A percentile compares a stretch with the other conserved stretches of the same genome.
Evolutionary conservation across 2,888 invertebrate species (phyloP).

Genomic region (Epinotia nisella): DNA sequence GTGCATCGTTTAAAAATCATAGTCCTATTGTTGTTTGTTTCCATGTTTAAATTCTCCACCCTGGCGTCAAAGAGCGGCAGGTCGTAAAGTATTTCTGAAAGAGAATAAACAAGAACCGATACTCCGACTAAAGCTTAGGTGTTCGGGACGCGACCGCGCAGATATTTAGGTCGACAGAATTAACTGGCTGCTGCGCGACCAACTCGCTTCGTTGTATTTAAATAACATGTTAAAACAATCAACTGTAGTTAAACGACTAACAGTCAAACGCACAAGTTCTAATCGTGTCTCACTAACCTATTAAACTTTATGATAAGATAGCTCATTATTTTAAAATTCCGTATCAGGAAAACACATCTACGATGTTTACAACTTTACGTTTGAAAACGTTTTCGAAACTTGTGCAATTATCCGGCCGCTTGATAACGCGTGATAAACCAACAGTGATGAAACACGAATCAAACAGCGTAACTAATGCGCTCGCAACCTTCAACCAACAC

Average conservation of each 20-base stretch:
- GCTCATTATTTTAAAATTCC: slow-evolving; percentile 20
- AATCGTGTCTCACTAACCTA: slow-evolving; percentile 36
- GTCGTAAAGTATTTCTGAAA: slow-evolving; percentile 49
- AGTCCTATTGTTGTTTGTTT: slow-evolving; percentile 34
- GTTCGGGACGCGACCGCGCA: slow-evolving; percentile 60
- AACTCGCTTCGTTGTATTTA: slow-evolving; percentile 47
- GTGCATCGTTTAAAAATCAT: slow-evolving; percentile 57
- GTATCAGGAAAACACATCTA: slow-evolving; percentile 26
- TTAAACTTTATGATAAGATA: slow-evolving; percentile 40
- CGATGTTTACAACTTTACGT: slow-evolving; percentile 41
- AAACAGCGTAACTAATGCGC: slow-evolving; percentile 34
- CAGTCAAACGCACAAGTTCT: slow-evolving; percentile 3
- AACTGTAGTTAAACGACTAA: not conserved
- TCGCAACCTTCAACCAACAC: slow-evolving; percentile 34
- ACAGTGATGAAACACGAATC: slow-evolving; percentile 43
- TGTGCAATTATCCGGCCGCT: slow-evolving; percentile 33
- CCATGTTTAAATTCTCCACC: slow-evolving; percentile 39
- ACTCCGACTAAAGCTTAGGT: slow-evolving; percentile 45
- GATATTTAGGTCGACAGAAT: slow-evolving; percentile 83
- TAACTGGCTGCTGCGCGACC: slow-evolving; percentile 69
- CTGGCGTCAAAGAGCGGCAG: slow-evolving; percentile 47
- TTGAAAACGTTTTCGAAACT: slow-evolving; percentile 31
- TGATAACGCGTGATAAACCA: slow-evolving; percentile 41
- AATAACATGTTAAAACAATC: slow-evolving; percentile 37
- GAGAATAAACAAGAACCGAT: slow-evolving; percentile 56